phyloP scores from a whole-genome alignment of 2,113 vertebrate genomes.

The Microcebus tavaratra region DNA sequence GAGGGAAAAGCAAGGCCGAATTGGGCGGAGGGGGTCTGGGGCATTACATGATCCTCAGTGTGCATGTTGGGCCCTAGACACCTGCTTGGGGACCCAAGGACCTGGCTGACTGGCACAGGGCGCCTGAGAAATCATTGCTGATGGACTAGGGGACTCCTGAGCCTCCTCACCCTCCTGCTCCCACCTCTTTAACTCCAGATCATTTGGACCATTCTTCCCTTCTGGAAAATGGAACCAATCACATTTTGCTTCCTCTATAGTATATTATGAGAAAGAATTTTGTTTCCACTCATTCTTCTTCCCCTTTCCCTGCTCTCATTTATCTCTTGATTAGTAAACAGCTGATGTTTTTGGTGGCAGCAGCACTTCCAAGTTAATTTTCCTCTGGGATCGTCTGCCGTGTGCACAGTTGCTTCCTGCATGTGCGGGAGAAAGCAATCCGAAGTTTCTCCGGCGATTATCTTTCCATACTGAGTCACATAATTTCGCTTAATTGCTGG shows the following conservation, averaged over 20 bases:
- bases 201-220: not conserved
- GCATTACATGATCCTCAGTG: not conserved
- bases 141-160: not conserved
- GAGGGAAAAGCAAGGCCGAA: not conserved
- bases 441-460: constrained; percentile 57
- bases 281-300: not conserved
- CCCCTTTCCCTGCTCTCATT: not conserved
- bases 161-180: not conserved
- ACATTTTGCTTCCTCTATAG: not conserved
- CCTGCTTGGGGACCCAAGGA: not conserved
- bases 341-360: not conserved
- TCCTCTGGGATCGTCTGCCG: not conserved
- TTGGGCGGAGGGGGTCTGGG: not conserved
- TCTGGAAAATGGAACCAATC: too few relatives aligned
- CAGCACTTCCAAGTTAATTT: not conserved
- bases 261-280: not conserved
- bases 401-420: not conserved
- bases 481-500: constrained; percentile 76
- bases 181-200: not conserved
- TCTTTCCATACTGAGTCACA: constrained; percentile 55
- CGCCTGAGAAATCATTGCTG: not conserved
- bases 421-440: not conserved
- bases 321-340: not conserved
- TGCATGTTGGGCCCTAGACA: not conserved
- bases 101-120: not conserved